Evolutionary conservation across 1,140 invertebrate genomes (phyloP).

Genomic region (Marisa cornuarietis): DNA sequence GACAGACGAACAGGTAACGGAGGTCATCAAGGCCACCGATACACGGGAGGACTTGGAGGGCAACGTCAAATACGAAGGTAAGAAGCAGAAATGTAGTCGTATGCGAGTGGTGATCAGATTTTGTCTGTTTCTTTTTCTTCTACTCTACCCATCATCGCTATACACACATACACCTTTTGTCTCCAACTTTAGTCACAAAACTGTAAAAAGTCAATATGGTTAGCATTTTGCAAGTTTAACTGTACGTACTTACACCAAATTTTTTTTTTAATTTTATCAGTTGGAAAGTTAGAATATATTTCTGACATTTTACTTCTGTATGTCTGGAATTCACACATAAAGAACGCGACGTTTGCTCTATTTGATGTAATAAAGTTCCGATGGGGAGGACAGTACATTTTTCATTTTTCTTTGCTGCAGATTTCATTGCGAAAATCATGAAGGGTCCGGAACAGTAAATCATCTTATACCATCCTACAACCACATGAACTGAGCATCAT

Average conservation of each 20-base stretch:
- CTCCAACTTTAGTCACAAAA: background rate
- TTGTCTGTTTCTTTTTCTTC: background rate
- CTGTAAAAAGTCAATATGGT: too few species aligned
- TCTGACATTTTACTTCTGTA: too few species aligned
- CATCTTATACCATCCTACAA: too few species aligned
- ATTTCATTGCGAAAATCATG: conserved; percentile 63
- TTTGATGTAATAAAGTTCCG: background rate
- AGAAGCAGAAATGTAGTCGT: background rate
- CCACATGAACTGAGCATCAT: too few species aligned
- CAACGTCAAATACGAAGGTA: conserved; percentile 63
- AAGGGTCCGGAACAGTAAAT: conserved; percentile 54
- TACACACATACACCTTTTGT: background rate
- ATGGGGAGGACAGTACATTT: background rate
- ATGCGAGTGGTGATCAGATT: background rate
- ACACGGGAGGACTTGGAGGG: conserved; percentile 60
- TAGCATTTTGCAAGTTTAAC: too few species aligned
- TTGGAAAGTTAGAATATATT: too few species aligned
- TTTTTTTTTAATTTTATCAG: too few species aligned
- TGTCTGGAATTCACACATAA: background rate
- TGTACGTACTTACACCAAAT: too few species aligned
- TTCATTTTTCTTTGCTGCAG: conserved; percentile 41
- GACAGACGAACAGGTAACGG: conserved; percentile 82
- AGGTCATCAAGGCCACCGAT: conserved; percentile 71
- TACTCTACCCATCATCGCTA: background rate
- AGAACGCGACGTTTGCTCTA: background rate